Conservation (phyloP, 2,113 vertebrate species). For the Gymnarchus niloticus region DNA sequence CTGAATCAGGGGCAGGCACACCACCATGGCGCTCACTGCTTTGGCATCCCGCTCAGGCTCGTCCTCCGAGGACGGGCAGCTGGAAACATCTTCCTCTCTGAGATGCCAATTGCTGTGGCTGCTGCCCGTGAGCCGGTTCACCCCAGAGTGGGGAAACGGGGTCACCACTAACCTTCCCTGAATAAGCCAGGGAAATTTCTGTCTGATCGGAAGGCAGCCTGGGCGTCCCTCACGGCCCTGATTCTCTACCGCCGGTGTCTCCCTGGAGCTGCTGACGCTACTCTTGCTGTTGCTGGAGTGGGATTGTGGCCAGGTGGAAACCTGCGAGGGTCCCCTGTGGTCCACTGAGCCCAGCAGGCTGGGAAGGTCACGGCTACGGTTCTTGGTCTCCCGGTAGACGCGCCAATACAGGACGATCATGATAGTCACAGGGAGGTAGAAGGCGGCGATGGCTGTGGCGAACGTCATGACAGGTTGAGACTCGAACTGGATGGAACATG, state of each 20-base stretch:
- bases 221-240: not conserved
- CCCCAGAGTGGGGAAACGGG: not conserved
- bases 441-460: constrained; percentile 69
- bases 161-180: constrained; percentile 29
- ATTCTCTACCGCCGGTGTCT: constrained; percentile 22
- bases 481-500: constrained; percentile 68
- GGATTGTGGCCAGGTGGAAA: constrained; percentile 7
- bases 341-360: constrained; percentile 56
- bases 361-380: constrained; percentile 57
- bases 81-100: constrained; percentile 56
- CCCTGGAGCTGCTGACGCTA: constrained; percentile 54
- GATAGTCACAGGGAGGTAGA: constrained; percentile 70
- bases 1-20: constrained; percentile 56
- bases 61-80: constrained; percentile 60
- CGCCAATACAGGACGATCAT: constrained; percentile 71
- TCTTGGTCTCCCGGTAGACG: constrained; percentile 70
- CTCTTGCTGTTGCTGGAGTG: constrained; percentile 48
- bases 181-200: constrained; percentile 31
- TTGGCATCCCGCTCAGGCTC: constrained; percentile 54
- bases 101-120: constrained; percentile 54
- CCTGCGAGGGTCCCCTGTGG: constrained; percentile 35
- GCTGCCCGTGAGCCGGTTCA: constrained; percentile 26
- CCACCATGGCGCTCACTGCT: constrained; percentile 33
- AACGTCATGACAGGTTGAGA: constrained; percentile 65
- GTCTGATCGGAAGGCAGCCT: constrained; percentile 24